These are phyloP conservation scores for Vidua macroura DNA, from an alignment of 2,113 vertebrate species.

Conservation along the genomic window DNA sequence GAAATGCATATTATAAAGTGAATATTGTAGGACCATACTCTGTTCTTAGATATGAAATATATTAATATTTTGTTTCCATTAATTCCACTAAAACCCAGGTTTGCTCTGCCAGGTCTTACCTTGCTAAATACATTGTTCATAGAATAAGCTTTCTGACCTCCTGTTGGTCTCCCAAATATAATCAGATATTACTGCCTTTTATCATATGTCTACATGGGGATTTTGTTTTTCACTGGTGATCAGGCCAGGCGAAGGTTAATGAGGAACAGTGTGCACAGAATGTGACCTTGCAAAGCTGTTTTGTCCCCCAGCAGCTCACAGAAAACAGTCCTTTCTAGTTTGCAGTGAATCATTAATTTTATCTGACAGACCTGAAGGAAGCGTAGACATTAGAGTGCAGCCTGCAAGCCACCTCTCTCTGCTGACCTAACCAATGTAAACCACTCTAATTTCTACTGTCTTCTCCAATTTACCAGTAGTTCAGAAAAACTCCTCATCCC, in stretches of 20 bases:
- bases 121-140: neutral
- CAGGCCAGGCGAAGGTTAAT: constrained; percentile 45
- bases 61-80: neutral
- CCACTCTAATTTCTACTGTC: constrained; percentile 57
- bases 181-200: neutral
- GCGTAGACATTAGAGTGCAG: constrained; percentile 10
- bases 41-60: neutral
- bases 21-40: neutral
- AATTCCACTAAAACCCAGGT: neutral
- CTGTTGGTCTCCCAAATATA: neutral
- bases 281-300: constrained; percentile 58
- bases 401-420: constrained; percentile 52
- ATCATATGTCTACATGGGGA: neutral
- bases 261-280: neutral
- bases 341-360: constrained; percentile 62
- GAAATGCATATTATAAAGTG: neutral
- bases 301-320: constrained; percentile 36
- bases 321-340: constrained; percentile 52
- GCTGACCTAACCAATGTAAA: constrained; percentile 59
- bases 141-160: neutral
- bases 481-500: neutral
- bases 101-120: neutral
- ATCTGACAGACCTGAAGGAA: constrained; percentile 68
- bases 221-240: constrained; percentile 34
- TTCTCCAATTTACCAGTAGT: constrained; percentile 54